Conservation (phyloP, 2,797 vertebrate species). For the Scarus forsteni region DNA sequence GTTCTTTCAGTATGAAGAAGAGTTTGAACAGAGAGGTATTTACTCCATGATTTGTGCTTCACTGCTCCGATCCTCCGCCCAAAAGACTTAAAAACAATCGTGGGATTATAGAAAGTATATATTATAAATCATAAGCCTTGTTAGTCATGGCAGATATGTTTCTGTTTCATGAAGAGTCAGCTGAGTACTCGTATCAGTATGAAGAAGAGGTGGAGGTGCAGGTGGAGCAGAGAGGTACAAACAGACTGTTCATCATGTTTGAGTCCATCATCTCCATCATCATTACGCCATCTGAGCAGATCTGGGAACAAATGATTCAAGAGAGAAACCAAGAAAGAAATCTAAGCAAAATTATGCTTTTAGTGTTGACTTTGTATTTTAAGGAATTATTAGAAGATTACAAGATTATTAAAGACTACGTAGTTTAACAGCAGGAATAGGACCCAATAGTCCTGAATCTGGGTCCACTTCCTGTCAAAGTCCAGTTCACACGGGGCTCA, state of each 20-base stretch:
- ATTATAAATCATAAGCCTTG: too few species aligned
- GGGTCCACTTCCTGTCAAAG: too few species aligned
- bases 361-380: too few species aligned
- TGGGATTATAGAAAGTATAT: too few species aligned
- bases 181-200: conserved; percentile 63
- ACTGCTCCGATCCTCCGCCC: conserved; percentile 2
- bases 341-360: too few species aligned
- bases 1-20: conserved; percentile 82
- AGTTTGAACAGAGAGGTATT: conserved; percentile 80
- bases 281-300: conserved; percentile 31
- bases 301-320: conserved; percentile 5
- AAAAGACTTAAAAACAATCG: too few species aligned
- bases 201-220: conserved; percentile 60
- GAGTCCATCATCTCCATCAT: conserved; percentile 8
- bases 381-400: too few species aligned
- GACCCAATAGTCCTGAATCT: too few species aligned
- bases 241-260: not conserved
- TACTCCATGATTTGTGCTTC: conserved; percentile 6
- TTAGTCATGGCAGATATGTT: not conserved
- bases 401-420: too few species aligned
- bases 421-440: too few species aligned
- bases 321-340: not conserved
- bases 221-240: conserved; percentile 69
- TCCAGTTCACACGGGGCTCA: too few species aligned
- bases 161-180: conserved; percentile 54